Evolutionary conservation across 2,797 vertebrate species (phyloP).

Genomic region (Argyrosomus regius): DNA sequence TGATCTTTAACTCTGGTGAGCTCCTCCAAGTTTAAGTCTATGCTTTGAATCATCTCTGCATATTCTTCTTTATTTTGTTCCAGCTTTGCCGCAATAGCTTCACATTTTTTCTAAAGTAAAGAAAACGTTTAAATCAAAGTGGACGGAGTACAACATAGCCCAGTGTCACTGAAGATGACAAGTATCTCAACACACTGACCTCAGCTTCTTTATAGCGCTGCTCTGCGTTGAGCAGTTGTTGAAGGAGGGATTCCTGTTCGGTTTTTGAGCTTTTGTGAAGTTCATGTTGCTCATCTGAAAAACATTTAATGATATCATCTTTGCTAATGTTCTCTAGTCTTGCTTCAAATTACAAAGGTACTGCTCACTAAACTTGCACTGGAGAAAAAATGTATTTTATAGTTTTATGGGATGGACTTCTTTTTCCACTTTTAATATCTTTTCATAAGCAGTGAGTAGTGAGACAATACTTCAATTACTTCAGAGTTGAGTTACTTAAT

Average conservation of each 20-base stretch:
- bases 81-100: slow-evolving; percentile 81
- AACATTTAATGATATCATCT: slow-evolving; percentile 6
- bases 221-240: slow-evolving; percentile 85
- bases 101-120: slow-evolving; percentile 70
- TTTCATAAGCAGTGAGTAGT: not conserved
- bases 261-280: slow-evolving; percentile 84
- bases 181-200: slow-evolving; percentile 78
- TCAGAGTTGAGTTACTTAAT: not conserved
- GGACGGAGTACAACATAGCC: not conserved
- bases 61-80: slow-evolving; percentile 81
- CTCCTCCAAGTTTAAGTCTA: slow-evolving; percentile 85
- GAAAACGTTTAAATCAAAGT: slow-evolving; percentile 25
- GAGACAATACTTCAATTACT: not conserved
- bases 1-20: slow-evolving; percentile 81
- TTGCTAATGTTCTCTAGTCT: not conserved
- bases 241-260: slow-evolving; percentile 81
- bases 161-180: slow-evolving; percentile 1
- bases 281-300: slow-evolving; percentile 84
- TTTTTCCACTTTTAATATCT: not conserved
- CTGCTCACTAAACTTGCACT: not conserved
- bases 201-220: slow-evolving; percentile 82
- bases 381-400: not conserved
- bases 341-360: slow-evolving; percentile 1
- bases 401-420: not conserved
- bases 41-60: slow-evolving; percentile 84